Evolutionary conservation across 1,140 invertebrate species (phyloP), one percentile per base, ranked within the genome.

Genomic region (Calliphora vicina): DNA sequence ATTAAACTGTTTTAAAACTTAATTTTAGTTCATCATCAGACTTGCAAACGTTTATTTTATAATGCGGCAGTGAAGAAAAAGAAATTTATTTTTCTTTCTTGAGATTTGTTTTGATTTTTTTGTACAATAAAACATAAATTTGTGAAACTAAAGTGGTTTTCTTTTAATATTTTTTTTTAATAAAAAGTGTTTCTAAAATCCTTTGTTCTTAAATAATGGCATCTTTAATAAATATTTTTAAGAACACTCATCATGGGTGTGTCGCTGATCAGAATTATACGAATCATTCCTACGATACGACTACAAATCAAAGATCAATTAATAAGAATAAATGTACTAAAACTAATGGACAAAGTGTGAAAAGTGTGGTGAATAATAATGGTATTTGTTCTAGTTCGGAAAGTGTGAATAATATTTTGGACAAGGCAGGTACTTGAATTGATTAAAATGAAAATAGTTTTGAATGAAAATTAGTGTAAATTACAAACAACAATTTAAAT

Each of bases 401-500:
- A 20, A 82, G 81, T 73, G 57, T 42, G 0, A 71, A 82, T 73
- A 71, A 61, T 43, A 72, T 67, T 27, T 76, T 74, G 12, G 71
- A 82, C 43, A 82, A 82, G 71, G 71, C 81, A 82, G 82, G 82
- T 82, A 74, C 82, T 20, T 76, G n/a, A n/a, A n/a, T n/a, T n/a
- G n/a, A n/a, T n/a, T n/a, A n/a, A n/a, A n/a, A n/a, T n/a, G n/a
- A n/a, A 29, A 12, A 57, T 67, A 25, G 0, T 25, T 67, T 61
- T 61, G n/a, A 61, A 43, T 43, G 5, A 5, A 43, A 43, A 43
- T 43, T 43, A 43, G 12, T 43, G 42, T n/a, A 43, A 5, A 43
- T 43, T 43, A 43, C 5, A 43, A 43, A 43, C 42, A 43, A 43
- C 5, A 43, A 43, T 43, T 43, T 43, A 43, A 43, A 12, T 43